These are phyloP conservation scores for Terrapene triunguis DNA, from an alignment of 2,113 vertebrate genomes.

Conservation along the genomic window DNA sequence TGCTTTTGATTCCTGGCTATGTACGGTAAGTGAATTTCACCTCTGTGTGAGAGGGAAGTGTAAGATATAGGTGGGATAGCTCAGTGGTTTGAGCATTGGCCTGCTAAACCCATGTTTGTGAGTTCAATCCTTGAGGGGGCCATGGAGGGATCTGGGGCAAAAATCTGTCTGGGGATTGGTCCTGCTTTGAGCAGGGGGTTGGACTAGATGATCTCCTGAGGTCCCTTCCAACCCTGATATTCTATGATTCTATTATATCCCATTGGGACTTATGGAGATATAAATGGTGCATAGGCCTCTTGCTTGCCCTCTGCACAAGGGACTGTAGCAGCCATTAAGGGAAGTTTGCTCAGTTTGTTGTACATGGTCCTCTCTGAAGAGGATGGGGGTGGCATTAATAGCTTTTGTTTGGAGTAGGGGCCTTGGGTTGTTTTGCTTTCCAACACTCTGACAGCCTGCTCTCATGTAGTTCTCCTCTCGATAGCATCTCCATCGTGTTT, in stretches of 20 bases:
- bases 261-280: not conserved
- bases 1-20: not conserved
- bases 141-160: too few relatives aligned
- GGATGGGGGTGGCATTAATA: not conserved
- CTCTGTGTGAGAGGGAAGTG: fast-evolving
- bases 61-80: not conserved
- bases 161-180: too few relatives aligned
- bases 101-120: too few relatives aligned
- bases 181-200: too few relatives aligned
- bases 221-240: too few relatives aligned
- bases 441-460: not conserved
- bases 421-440: not conserved
- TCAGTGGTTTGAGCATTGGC: too few relatives aligned
- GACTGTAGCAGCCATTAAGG: not conserved
- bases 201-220: too few relatives aligned
- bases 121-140: too few relatives aligned
- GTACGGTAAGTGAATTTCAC: not conserved
- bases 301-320: not conserved
- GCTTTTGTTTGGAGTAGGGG: not conserved
- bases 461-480: not conserved
- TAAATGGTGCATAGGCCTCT: not conserved
- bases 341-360: not conserved
- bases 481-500: not conserved
- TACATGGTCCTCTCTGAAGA: not conserved
- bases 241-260: too few relatives aligned